Conservation (phyloP, 30 jellyfish, hydroid and myxozoan species). For the Pseudorhiza aurosa region DNA sequence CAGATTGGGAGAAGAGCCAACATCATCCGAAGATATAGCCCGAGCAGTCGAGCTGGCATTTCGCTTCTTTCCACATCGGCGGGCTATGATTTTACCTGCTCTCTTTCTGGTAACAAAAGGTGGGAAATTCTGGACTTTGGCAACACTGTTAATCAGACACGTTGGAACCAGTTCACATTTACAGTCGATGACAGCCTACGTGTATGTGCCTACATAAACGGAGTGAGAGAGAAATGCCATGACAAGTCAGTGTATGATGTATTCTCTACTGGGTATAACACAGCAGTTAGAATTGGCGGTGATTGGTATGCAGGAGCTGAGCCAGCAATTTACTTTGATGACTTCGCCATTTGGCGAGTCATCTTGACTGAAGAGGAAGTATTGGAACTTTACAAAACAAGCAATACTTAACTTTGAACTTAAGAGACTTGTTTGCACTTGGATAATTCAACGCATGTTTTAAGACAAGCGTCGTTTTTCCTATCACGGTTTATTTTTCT, state of each 20-base stretch:
- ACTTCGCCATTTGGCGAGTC: neutral
- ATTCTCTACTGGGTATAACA: neutral
- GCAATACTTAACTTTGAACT: too few relatives aligned
- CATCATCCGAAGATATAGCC: neutral
- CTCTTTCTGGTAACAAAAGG: neutral
- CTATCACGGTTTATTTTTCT: too few relatives aligned
- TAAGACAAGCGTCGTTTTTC: too few relatives aligned
- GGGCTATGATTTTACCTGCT: neutral
- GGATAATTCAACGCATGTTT: too few relatives aligned
- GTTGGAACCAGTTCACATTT: constrained; percentile 12
- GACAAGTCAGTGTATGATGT: neutral
- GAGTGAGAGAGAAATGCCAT: neutral
- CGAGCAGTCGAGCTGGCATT: neutral
- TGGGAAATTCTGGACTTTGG: neutral
- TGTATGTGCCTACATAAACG: constrained; percentile 15
- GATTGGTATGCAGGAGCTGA: neutral
- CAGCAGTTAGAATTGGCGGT: neutral
- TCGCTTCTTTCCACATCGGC: neutral
- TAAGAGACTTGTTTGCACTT: too few relatives aligned
- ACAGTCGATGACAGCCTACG: constrained; percentile 4
- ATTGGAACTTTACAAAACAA: neutral
- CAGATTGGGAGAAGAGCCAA: neutral
- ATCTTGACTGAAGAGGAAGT: neutral
- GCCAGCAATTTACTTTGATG: neutral
- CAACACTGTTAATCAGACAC: neutral